phyloP scores from a whole-genome alignment of 2,113 vertebrate genomes.

The Malaclemys terrapin region DNA sequence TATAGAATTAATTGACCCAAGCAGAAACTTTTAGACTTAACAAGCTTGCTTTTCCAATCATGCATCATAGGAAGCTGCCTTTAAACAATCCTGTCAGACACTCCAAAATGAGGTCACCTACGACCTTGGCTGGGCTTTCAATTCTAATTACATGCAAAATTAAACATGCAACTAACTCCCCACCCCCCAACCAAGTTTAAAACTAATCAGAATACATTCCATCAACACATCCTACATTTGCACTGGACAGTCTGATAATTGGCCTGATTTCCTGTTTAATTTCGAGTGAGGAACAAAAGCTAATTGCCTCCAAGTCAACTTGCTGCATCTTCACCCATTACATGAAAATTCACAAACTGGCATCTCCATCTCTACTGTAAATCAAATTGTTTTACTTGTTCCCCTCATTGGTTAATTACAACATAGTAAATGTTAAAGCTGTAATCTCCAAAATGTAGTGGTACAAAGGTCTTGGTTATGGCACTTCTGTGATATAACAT shows the following conservation, averaged over 20 bases:
- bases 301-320: background rate
- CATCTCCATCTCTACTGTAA: background rate
- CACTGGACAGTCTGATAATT: background rate
- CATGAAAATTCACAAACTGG: background rate
- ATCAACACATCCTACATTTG: background rate
- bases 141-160: constrained; percentile 1
- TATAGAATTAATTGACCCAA: background rate
- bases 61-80: background rate
- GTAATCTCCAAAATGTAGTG: background rate
- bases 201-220: background rate
- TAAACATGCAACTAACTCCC: background rate
- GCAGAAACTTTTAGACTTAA: background rate
- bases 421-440: background rate
- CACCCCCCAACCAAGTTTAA: background rate
- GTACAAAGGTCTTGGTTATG: background rate
- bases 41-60: background rate
- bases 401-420: background rate
- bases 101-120: background rate
- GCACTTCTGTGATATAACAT: background rate
- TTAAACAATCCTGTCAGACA: background rate
- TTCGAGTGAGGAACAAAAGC: background rate
- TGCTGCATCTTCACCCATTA: background rate
- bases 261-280: background rate
- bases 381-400: background rate
- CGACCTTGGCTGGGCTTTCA: background rate